phyloP scores from a whole-genome alignment of 1,140 invertebrate species.

The Drosophila takahashii region DNA sequence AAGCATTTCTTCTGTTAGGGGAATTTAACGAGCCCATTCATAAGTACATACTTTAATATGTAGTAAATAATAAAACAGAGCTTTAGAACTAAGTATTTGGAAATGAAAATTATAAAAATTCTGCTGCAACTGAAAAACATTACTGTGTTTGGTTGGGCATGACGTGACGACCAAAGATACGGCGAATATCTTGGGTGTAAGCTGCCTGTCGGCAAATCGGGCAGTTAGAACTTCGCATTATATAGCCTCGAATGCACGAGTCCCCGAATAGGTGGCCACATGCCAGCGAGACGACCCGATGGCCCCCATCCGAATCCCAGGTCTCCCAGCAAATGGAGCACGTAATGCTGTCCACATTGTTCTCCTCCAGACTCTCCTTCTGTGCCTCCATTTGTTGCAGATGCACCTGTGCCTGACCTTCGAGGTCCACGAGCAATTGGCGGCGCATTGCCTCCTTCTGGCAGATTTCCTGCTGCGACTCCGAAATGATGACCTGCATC shows the following conservation, averaged over 20 bases:
- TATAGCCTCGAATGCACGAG: slow-evolving; percentile 8
- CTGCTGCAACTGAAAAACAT: too few relatives aligned
- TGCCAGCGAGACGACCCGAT: slow-evolving; percentile 20
- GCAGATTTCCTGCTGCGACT: slow-evolving; percentile 2
- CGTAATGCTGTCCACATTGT: slow-evolving; percentile 9
- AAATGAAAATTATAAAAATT: too few relatives aligned
- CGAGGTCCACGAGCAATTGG: not conserved
- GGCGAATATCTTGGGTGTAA: not conserved
- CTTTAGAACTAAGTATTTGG: too few relatives aligned
- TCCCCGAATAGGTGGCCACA: slow-evolving; percentile 32
- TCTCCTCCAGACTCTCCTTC: slow-evolving; percentile 4
- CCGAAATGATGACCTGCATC: slow-evolving; percentile 19
- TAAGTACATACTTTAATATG: too few relatives aligned
- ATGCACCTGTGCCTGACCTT: slow-evolving; percentile 9
- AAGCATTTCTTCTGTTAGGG: too few relatives aligned
- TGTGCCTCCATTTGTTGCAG: slow-evolving; percentile 5
- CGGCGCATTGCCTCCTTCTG: not conserved
- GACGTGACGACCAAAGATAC: slow-evolving; percentile 8
- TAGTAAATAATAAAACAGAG: too few relatives aligned
- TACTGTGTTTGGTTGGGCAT: not conserved
- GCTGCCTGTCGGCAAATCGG: slow-evolving; percentile 6
- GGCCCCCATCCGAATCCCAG: slow-evolving; percentile 11
- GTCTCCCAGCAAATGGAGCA: slow-evolving; percentile 8
- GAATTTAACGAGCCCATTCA: too few relatives aligned
- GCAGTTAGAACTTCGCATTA: not conserved